phyloP scores from a whole-genome alignment of 2,888 invertebrate species.

The Drepanosiphum platanoidis region DNA sequence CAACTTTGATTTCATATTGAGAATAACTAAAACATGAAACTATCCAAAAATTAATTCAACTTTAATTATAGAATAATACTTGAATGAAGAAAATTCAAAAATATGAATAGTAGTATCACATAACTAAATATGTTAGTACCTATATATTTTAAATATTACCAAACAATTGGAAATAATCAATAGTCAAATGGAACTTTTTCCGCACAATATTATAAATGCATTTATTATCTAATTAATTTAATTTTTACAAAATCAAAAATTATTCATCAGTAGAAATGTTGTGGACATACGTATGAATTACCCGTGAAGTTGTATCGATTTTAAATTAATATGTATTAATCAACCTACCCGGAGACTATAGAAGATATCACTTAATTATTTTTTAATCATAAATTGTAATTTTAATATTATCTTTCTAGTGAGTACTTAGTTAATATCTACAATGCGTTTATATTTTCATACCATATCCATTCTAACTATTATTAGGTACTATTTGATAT shows the following conservation, averaged over 20 bases:
- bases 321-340: neutral
- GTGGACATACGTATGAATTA: neutral
- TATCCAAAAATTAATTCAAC: neutral
- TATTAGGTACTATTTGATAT: no score
- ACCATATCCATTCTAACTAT: conserved; percentile 20
- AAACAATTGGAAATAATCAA: neutral
- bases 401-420: no score
- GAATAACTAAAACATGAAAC: neutral
- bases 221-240: no score
- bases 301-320: neutral
- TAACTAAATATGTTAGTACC: no score
- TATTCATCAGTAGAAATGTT: neutral
- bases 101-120: neutral
- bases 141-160: neutral
- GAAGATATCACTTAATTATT: neutral
- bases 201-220: no score
- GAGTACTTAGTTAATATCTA: neutral
- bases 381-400: neutral
- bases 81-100: no score
- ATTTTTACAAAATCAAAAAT: neutral
- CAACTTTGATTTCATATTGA: neutral
- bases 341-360: neutral
- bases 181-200: no score
- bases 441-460: neutral
- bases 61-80: no score